Percentiles rank a stretch among this genome's conserved stretches.
These are phyloP conservation scores for Steinernema scapterisci DNA, from an alignment of 2,888 invertebrate genomes.

Conservation along the genomic window DNA sequence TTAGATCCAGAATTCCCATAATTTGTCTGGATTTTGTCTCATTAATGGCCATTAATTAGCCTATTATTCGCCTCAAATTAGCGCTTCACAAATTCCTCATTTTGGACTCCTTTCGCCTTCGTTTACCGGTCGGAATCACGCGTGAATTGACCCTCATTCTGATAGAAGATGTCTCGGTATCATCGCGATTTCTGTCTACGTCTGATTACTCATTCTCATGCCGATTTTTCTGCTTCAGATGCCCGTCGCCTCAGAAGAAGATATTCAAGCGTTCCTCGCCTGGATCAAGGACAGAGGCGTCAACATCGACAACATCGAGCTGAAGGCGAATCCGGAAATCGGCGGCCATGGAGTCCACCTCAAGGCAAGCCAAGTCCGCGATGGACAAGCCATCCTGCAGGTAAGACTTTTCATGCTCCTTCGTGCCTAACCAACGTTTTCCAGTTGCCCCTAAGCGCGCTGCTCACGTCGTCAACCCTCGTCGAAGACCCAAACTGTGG, in stretches of 20 bases:
- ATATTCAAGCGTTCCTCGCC: constrained; percentile 15
- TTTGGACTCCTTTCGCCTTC: too few species aligned
- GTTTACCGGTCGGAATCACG: too few species aligned
- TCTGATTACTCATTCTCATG: too few species aligned
- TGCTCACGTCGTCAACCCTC: constrained; percentile 49
- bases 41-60: too few species aligned
- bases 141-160: too few species aligned
- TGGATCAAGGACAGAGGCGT: constrained; percentile 10
- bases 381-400: background rate
- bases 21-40: too few species aligned
- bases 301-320: constrained; percentile 10
- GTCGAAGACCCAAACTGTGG: constrained; percentile 51
- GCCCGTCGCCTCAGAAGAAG: background rate
- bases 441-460: background rate
- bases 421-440: background rate
- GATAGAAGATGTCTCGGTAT: too few species aligned
- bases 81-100: too few species aligned
- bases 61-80: too few species aligned
- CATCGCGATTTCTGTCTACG: too few species aligned
- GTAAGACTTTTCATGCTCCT: background rate
- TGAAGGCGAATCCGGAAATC: background rate
- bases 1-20: too few species aligned
- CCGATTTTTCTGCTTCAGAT: too few species aligned
- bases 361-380: background rate
- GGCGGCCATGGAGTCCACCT: constrained; percentile 26